phyloP scores from a whole-genome alignment of 2,797 vertebrate species.

The Phyllotis vaccarum region DNA sequence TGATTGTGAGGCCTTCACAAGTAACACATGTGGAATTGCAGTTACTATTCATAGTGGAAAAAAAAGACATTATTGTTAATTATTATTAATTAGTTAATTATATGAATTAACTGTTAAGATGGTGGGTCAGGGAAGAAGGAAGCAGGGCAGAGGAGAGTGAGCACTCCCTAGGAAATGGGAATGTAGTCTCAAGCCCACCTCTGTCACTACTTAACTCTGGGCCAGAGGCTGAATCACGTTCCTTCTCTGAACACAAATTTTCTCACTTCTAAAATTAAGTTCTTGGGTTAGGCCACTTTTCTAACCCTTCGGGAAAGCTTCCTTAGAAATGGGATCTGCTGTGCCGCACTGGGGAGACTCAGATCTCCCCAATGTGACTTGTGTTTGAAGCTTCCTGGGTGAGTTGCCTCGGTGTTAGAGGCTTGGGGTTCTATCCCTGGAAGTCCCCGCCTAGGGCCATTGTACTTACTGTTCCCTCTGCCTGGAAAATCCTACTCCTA shows the following conservation, averaged over 20 bases:
- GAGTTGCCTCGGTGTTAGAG: not conserved
- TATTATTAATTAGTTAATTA: no score
- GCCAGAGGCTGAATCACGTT: not conserved
- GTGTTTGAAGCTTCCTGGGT: not conserved
- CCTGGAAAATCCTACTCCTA: not conserved
- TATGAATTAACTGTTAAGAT: no score
- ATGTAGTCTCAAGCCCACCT: not conserved
- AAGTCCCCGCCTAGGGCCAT: not conserved
- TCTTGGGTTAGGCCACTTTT: not conserved
- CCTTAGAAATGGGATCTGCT: not conserved
- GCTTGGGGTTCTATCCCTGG: not conserved
- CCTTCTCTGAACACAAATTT: not conserved
- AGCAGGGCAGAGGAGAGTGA: not conserved
- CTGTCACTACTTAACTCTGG: not conserved
- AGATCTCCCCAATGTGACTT: not conserved
- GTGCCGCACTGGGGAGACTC: not conserved
- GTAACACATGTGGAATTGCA: not conserved
- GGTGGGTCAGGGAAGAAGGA: rapidly evolving
- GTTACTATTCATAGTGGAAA: not conserved
- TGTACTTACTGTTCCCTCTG: not conserved
- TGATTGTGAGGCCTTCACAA: not conserved
- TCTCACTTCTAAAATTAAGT: conserved; percentile 1
- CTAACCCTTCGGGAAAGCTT: not conserved
- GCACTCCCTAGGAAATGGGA: not conserved
- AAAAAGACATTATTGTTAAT: not conserved